Percentiles rank a stretch among this genome's conserved stretches.
Evolutionary conservation across 1,140 invertebrate genomes (phyloP).

Genomic region (Drusus annulatus): DNA sequence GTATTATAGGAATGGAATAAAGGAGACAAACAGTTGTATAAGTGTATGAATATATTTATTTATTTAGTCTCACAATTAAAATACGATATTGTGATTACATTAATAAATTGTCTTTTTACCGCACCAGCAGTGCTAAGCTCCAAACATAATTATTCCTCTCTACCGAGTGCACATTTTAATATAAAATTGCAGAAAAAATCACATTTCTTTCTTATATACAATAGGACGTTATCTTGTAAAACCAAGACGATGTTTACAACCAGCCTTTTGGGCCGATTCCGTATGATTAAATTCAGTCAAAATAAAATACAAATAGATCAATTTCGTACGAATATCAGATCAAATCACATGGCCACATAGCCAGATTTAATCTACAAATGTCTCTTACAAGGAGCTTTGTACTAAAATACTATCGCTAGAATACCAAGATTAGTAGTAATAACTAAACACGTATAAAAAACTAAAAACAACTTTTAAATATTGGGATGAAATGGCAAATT

Average conservation of each 20-base stretch:
- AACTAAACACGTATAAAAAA: conserved; percentile 41
- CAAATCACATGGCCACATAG: conserved; percentile 29
- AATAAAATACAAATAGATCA: conserved; percentile 56
- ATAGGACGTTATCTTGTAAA: conserved; percentile 60
- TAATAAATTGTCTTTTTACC: conserved; percentile 12
- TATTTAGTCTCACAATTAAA: conserved; percentile 54
- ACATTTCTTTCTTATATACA: conserved; percentile 55
- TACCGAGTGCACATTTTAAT: conserved; percentile 51
- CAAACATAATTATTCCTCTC: conserved; percentile 35
- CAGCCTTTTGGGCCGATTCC: conserved; percentile 48
- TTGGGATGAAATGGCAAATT: conserved; percentile 45
- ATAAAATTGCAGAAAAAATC: conserved; percentile 57
- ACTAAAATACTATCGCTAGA: conserved; percentile 53
- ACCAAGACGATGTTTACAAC: conserved; percentile 56
- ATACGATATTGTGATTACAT: conserved; percentile 54
- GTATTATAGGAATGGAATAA: too few relatives aligned
- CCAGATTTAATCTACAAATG: conserved; percentile 29
- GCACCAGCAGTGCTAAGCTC: conserved; percentile 10
- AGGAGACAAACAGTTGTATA: not conserved
- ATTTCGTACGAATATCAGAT: conserved; percentile 44
- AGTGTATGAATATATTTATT: conserved; percentile 37
- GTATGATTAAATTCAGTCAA: conserved; percentile 58
- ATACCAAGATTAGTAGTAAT: conserved; percentile 34
- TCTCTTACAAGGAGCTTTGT: conserved; percentile 47
- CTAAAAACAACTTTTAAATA: conserved; percentile 36